Percentiles rank a stretch among this genome's conserved stretches.
Conservation (phyloP, 1,140 invertebrate genomes). For the Leptonema lineaticorne region DNA sequence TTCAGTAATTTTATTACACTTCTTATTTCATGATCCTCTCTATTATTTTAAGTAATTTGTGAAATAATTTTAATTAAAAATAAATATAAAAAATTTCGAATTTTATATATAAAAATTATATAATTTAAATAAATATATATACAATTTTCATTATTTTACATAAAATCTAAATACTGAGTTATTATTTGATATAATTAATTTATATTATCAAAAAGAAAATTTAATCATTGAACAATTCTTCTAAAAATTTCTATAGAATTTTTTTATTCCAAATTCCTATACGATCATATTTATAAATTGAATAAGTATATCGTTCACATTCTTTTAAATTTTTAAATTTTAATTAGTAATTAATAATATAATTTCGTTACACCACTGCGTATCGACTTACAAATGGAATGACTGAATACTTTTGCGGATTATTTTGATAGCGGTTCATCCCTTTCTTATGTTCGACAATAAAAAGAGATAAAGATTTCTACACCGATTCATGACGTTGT, state of each 20-base stretch:
- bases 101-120: too few species aligned
- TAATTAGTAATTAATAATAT: background rate
- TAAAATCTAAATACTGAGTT: too few species aligned
- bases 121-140: too few species aligned
- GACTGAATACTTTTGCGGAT: slow-evolving; percentile 15
- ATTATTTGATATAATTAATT: background rate
- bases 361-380: background rate
- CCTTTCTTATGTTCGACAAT: slow-evolving; percentile 9
- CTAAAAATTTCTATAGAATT: background rate
- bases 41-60: too few species aligned
- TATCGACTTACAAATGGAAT: slow-evolving; percentile 13
- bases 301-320: background rate
- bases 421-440: slow-evolving; percentile 2
- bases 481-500: too few species aligned
- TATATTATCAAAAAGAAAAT: background rate
- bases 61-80: too few species aligned
- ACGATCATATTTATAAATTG: background rate
- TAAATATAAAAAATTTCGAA: too few species aligned
- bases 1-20: too few species aligned
- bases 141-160: too few species aligned
- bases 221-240: background rate
- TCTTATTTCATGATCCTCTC: too few species aligned
- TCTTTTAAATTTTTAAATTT: background rate
- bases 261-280: background rate
- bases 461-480: background rate